phyloP scores from a whole-genome alignment of 2,113 vertebrate species.

The Istiophorus platypterus region DNA sequence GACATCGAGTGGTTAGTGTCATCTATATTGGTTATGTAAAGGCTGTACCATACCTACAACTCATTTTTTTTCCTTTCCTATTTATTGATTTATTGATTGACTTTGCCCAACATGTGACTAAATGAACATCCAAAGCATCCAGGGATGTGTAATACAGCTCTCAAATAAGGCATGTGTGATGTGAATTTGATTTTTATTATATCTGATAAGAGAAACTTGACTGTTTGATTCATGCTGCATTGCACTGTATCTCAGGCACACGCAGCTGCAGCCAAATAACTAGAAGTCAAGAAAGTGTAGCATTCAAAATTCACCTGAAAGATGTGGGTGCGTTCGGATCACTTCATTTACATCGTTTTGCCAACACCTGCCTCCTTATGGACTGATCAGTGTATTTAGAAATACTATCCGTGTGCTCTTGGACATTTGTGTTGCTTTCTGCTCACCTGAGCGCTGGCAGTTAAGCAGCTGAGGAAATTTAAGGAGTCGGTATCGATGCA shows the following conservation, averaged over 20 bases:
- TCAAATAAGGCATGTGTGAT: not conserved
- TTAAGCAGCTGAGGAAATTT: not conserved
- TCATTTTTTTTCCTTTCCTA: not conserved
- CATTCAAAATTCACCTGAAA: conserved; percentile 6
- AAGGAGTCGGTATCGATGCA: too few species aligned
- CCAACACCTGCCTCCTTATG: not conserved
- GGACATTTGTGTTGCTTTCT: not conserved
- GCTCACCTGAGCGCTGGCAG: not conserved
- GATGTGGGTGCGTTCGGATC: not conserved
- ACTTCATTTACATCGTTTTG: not conserved
- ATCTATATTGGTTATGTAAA: not conserved
- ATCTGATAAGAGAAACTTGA: not conserved
- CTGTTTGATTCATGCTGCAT: not conserved
- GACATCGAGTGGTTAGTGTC: not conserved
- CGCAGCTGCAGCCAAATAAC: not conserved
- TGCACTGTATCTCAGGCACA: not conserved
- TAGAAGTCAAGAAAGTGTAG: not conserved
- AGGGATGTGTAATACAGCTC: not conserved
- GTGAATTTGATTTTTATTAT: not conserved
- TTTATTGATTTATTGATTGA: conserved; percentile 17
- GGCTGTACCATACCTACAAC: not conserved
- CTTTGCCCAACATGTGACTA: not conserved
- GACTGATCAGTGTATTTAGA: not conserved
- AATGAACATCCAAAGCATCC: not conserved
- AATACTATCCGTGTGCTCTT: not conserved